phyloP scores from a whole-genome alignment of 2,888 invertebrate species.

The Anthoptus insignis region DNA sequence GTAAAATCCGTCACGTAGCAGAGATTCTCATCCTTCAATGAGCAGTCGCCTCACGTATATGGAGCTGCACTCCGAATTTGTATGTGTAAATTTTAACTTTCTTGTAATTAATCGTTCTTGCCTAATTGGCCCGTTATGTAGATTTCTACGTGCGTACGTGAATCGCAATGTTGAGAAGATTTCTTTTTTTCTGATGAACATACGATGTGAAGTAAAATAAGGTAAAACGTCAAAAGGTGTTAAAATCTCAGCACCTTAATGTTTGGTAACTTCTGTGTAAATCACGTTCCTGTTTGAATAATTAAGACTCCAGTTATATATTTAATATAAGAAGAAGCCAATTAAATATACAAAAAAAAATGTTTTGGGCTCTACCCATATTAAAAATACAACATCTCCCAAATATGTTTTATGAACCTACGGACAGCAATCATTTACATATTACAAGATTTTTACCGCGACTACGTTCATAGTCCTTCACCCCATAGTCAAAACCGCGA shows the following conservation, averaged over 20 bases:
- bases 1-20: conserved; percentile 30
- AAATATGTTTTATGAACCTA: too few species aligned
- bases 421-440: too few species aligned
- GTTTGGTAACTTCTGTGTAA: not conserved
- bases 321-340: too few species aligned
- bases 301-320: too few species aligned
- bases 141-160: conserved; percentile 39
- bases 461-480: too few species aligned
- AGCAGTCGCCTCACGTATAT: conserved; percentile 67
- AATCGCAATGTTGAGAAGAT: conserved; percentile 13
- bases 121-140: conserved; percentile 55
- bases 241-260: not conserved
- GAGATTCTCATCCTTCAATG: conserved; percentile 27
- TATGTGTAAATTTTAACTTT: conserved; percentile 72
- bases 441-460: too few species aligned
- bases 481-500: too few species aligned
- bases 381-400: too few species aligned
- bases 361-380: too few species aligned
- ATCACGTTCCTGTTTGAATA: not conserved
- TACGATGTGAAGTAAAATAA: too few species aligned
- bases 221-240: not conserved
- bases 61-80: conserved; percentile 61
- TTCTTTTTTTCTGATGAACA: not conserved
- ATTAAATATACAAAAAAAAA: too few species aligned
- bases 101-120: conserved; percentile 64